These are phyloP conservation scores for Lasiommata megera DNA, from an alignment of 2,888 invertebrate genomes.

Conservation along the genomic window DNA sequence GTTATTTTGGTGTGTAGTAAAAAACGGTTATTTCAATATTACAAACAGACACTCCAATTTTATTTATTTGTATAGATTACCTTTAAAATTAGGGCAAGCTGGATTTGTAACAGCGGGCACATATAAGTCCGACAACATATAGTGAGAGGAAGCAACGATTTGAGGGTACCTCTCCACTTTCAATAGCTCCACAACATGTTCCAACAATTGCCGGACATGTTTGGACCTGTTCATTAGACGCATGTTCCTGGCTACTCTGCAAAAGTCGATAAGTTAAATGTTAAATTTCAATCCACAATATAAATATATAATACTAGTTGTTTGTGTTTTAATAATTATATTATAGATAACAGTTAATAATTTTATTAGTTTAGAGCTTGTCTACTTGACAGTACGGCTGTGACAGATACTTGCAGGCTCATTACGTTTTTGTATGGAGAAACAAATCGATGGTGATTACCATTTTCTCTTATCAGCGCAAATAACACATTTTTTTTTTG, in stretches of 20 bases:
- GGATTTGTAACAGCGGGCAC: conserved; percentile 92
- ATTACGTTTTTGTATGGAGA: conserved; percentile 1
- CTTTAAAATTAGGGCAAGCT: conserved; percentile 84
- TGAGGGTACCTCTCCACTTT: conserved; percentile 91
- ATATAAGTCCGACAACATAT: conserved; percentile 93
- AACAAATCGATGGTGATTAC: conserved; percentile 3
- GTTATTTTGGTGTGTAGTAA: too few species aligned
- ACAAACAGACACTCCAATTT: too few species aligned
- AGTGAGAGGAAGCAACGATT: conserved; percentile 93
- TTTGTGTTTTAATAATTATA: too few species aligned
- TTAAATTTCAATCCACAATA: too few species aligned
- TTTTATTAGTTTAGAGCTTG: not conserved
- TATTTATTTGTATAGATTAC: too few species aligned
- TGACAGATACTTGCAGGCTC: not conserved
- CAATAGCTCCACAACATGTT: conserved; percentile 90
- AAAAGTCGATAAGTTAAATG: too few species aligned
- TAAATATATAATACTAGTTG: too few species aligned
- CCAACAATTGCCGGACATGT: conserved; percentile 89
- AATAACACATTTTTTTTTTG: too few species aligned
- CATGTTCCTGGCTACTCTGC: conserved; percentile 90
- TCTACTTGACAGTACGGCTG: not conserved
- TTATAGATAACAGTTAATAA: too few species aligned
- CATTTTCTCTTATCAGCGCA: not conserved
- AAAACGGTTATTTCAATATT: too few species aligned
- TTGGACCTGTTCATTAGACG: conserved; percentile 85